Evolutionary conservation across 2,113 vertebrate genomes (phyloP).

Genomic region (Stigmatopora nigra): DNA sequence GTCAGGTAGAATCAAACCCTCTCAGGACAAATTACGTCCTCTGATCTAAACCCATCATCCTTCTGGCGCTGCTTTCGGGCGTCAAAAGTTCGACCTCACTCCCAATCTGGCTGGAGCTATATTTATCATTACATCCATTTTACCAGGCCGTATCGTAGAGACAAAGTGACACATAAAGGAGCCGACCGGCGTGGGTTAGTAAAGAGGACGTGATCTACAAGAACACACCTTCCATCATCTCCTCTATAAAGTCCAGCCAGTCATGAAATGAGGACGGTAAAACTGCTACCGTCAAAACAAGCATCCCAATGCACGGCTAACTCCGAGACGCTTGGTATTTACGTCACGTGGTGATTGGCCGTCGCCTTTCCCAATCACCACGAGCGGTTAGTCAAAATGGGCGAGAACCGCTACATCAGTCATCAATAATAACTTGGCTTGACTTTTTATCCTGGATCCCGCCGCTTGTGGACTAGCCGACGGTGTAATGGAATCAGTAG

Average conservation of each 20-base stretch:
- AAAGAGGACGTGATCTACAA: constrained; percentile 57
- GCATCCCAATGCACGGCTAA: constrained; percentile 41
- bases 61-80: constrained; percentile 45
- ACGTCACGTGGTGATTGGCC: constrained; percentile 20
- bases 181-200: constrained; percentile 23
- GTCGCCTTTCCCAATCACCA: not conserved
- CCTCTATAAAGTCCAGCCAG: constrained; percentile 66
- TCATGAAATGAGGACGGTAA: constrained; percentile 72
- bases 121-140: constrained; percentile 38
- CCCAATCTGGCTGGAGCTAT: constrained; percentile 45
- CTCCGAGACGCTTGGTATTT: constrained; percentile 30
- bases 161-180: constrained; percentile 27
- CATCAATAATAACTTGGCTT: not conserved
- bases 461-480: not conserved
- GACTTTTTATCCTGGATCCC: not conserved
- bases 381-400: not conserved
- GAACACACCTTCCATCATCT: constrained; percentile 67
- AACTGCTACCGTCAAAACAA: constrained; percentile 59
- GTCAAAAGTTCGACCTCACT: constrained; percentile 39
- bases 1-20: constrained; percentile 35
- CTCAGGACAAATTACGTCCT: constrained; percentile 34
- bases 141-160: constrained; percentile 33
- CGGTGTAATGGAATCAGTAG: not conserved
- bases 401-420: not conserved
- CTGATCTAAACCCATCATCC: constrained; percentile 53